Conservation (phyloP, 2,797 vertebrate genomes). For the Alosa sapidissima region DNA sequence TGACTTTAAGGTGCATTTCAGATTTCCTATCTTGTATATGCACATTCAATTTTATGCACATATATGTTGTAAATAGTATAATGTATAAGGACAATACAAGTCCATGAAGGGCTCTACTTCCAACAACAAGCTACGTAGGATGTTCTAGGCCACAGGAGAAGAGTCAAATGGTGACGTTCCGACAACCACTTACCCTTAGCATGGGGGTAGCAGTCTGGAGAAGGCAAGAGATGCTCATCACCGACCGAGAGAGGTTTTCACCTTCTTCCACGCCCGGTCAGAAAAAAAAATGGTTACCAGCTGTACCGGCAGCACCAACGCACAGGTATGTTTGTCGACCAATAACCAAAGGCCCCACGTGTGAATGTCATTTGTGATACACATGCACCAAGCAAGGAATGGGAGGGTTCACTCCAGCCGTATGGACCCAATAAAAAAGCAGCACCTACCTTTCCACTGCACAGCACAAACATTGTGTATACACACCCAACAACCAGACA, state of each 20-base stretch:
- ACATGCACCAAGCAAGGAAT: slow-evolving; percentile 68
- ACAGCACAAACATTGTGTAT: slow-evolving; percentile 27
- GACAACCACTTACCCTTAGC: slow-evolving; percentile 77
- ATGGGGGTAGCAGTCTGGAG: slow-evolving; percentile 61
- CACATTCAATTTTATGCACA: background rate
- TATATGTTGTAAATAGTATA: background rate
- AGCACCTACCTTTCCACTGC: slow-evolving; percentile 73
- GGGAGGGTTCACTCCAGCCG: slow-evolving; percentile 49
- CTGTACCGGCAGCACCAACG: slow-evolving; percentile 23
- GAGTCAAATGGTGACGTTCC: slow-evolving; percentile 73
- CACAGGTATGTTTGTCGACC: slow-evolving; percentile 6
- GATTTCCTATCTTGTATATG: background rate
- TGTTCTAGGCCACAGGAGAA: slow-evolving; percentile 56
- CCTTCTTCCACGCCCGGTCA: slow-evolving; percentile 49
- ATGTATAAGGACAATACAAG: slow-evolving; percentile 15
- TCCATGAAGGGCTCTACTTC: slow-evolving; percentile 67
- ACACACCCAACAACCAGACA: slow-evolving; percentile 18
- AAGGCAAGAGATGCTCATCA: background rate
- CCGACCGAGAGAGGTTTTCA: slow-evolving; percentile 34
- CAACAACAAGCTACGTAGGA: slow-evolving; percentile 64
- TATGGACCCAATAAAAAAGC: slow-evolving; percentile 59
- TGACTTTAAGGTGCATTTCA: background rate
- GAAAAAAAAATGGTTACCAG: slow-evolving; percentile 61
- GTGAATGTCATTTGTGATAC: slow-evolving; percentile 56
- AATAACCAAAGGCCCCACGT: slow-evolving; percentile 35